Base-by-base conservation (phyloP, 2,888 invertebrate species). In the Anagyrus pseudococci region DNA sequence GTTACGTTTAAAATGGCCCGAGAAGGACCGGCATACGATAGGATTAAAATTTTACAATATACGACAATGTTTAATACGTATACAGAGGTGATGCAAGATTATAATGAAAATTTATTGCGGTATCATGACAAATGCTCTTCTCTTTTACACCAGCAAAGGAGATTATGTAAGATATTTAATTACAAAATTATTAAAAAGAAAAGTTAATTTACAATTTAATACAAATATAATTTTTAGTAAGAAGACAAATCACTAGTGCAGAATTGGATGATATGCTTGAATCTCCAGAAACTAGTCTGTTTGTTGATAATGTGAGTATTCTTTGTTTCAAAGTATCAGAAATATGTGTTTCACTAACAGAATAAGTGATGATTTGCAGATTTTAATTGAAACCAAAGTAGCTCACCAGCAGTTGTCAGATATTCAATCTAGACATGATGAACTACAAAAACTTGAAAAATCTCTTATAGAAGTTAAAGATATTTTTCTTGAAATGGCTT, bases 401-500 rank as follows among this genome's bases (percentile, higher is more conserved):
- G 93, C 92, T 41, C 88, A 88, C 70, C 82, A 84, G 70, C 87
- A 89, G 76, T 84, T 96, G 73, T 88, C 89, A 68, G 93, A 93
- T 74, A 89, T 93, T 70, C 90, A 94, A 83, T 88, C 88, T 68
- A 85, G 95, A 56, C 94, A 93, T 80, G 87, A 89, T 71, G 93
- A 94, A 82, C 85, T 96, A 70, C 80, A 90, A 70, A 91, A 92
- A 77, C 84, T 94, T 67, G 95, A 96, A 83, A 87, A 86, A 72
- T 88, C 92, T 74, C 87, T 96, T 70, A 80, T 82, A 46, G 93
- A 93, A 77, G 85, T 96, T 61, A 85, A 88, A 73, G 92, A 92
- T 77, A 87, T 95, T 82, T 95, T 96, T 83, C 82, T 87, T 75
- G 91, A 94, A 81, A 89, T 95, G 84, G 91, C 92, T 46, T 87